Percentiles rank a stretch among this genome's conserved stretches.
Conservation (phyloP, 2,888 invertebrate genomes). For the Harmothoe impar region DNA sequence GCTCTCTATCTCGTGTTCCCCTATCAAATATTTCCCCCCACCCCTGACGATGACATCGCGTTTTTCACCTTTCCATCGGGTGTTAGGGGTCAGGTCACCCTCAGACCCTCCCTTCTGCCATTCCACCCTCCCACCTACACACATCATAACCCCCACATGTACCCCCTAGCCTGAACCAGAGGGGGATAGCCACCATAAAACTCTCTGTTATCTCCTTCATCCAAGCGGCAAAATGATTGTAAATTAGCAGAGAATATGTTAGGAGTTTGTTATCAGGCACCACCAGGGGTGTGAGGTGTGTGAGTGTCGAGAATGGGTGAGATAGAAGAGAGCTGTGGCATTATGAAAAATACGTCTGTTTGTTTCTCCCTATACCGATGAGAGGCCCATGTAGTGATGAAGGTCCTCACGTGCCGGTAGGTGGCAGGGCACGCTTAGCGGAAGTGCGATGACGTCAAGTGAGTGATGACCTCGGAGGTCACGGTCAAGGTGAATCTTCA, state of each 20-base stretch:
- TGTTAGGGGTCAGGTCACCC: background rate
- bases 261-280: background rate
- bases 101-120: background rate
- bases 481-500: slow-evolving; percentile 15
- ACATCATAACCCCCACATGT: background rate
- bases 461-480: slow-evolving; percentile 37
- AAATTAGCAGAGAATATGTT: slow-evolving; percentile 22
- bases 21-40: slow-evolving; percentile 44
- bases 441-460: slow-evolving; percentile 19
- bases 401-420: background rate
- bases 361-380: too few species aligned
- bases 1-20: slow-evolving; percentile 44
- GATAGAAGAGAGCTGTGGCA: too few species aligned
- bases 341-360: too few species aligned
- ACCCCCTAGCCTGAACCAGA: background rate
- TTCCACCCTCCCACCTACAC: background rate
- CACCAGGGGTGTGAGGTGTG: background rate
- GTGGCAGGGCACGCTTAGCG: background rate
- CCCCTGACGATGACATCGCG: slow-evolving; percentile 44
- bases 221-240: background rate
- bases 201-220: background rate
- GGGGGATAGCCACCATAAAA: background rate
- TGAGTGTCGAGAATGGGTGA: background rate
- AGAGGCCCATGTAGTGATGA: background rate
- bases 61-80: slow-evolving; percentile 39